phyloP scores from a whole-genome alignment of 23 tunicate genomes.

The Clavelina lepadiformis region DNA sequence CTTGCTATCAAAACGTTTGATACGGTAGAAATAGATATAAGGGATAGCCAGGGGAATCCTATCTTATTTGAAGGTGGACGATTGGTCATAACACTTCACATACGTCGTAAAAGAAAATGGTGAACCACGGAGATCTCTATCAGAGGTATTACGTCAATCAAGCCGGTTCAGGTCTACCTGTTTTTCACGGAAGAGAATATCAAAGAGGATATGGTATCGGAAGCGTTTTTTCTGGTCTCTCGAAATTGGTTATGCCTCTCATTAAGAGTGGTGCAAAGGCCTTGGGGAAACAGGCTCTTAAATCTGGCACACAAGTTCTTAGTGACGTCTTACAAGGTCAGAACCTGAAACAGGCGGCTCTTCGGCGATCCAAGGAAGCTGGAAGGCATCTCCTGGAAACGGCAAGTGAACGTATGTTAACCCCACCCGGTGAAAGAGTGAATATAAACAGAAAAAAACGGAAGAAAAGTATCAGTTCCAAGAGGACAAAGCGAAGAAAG shows the following conservation, averaged over 20 bases:
- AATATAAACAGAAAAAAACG: not conserved
- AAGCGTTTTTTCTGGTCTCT: not conserved
- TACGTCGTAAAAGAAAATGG: no score
- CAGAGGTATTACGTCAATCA: no score
- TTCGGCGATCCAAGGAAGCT: slow-evolving; percentile 2
- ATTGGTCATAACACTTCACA: no score
- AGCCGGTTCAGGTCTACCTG: no score
- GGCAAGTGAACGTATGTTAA: not conserved
- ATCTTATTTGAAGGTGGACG: no score
- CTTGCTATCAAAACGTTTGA: no score
- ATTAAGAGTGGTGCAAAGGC: slow-evolving; percentile 16
- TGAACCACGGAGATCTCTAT: no score
- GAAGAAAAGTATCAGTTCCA: not conserved
- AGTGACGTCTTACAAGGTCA: slow-evolving; percentile 9
- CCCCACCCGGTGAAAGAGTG: not conserved
- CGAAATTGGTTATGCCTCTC: slow-evolving; percentile 5
- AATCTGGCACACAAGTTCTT: slow-evolving; percentile 4
- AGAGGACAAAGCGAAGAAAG: not conserved
- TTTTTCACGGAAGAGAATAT: no score
- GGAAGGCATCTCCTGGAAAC: slow-evolving; percentile 1
- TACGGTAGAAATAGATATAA: no score
- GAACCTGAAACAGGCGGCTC: slow-evolving; percentile 18
- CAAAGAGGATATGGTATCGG: slow-evolving; percentile 11
- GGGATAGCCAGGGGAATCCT: no score
- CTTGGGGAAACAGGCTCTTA: slow-evolving; percentile 8